These are phyloP conservation scores for Galerucella pusilla DNA, from an alignment of 2,888 invertebrate species.

Conservation along the genomic window DNA sequence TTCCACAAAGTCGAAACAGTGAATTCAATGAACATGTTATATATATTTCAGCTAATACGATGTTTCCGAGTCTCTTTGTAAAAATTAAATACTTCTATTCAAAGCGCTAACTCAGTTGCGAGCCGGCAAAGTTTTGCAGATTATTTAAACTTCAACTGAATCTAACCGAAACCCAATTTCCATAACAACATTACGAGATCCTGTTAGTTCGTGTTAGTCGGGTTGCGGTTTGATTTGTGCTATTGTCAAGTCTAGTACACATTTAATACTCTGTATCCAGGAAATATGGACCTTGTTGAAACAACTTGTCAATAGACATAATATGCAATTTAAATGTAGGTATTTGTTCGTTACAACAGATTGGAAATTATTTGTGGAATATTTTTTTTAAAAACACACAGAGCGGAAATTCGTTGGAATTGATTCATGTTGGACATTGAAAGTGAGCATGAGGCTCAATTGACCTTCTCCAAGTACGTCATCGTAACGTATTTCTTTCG, in stretches of 20 bases:
- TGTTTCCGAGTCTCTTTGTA: background rate
- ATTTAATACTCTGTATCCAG: background rate
- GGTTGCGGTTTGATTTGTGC: slow-evolving; percentile 13
- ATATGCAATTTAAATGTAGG: background rate
- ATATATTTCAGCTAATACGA: background rate
- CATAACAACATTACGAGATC: slow-evolving; percentile 13
- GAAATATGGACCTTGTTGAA: slow-evolving; percentile 1
- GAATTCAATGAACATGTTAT: background rate
- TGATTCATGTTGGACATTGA: too few species aligned
- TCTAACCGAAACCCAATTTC: slow-evolving; percentile 14
- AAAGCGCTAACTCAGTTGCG: background rate
- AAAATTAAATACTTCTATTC: background rate
- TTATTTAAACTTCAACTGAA: slow-evolving; percentile 16
- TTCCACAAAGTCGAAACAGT: too few species aligned
- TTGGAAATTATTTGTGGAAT: too few species aligned
- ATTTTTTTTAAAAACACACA: too few species aligned
- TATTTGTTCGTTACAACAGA: background rate
- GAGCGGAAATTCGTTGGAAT: too few species aligned
- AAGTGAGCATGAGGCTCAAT: too few species aligned
- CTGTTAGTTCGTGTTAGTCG: slow-evolving; percentile 15
- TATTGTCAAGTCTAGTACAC: slow-evolving; percentile 3
- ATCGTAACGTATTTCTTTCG: too few species aligned
- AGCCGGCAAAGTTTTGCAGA: slow-evolving; percentile 3
- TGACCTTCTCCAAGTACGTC: too few species aligned
- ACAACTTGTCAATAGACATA: background rate